Base-by-base conservation (phyloP, 2,888 invertebrate genomes). In the Apamea sordens region DNA sequence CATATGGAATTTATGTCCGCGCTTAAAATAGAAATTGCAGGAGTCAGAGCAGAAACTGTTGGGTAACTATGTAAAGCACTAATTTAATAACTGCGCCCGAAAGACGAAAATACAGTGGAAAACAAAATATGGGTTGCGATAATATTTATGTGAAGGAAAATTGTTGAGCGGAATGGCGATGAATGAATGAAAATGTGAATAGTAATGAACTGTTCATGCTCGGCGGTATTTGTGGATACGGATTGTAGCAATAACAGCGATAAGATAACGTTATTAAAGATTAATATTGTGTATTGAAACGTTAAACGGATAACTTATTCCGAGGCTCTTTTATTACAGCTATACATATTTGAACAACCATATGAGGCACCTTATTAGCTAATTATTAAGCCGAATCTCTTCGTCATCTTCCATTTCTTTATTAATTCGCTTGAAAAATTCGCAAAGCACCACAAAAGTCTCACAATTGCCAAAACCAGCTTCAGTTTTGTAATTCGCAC, bases 1-100 rank as follows among this genome's bases (percentile, higher is more conserved):
- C 90, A 89, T 89, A 79, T 81, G 83, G 69, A 86, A 88, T 88
- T 80, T 80, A 88, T 88, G 82, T 79, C 71, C 68, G 69, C 63
- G 78, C 74, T 81, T 72, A 65, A 82, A 83, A 88, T 87, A 86
- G 84, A 86, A 80, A 82, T 73, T 80, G 84, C 81, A 76, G 80
- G 69, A 83, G 85, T 83, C 79, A 72, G 86, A 88, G 88, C 89
- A 90, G 89, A 91, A 91, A 90, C 84, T 82, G 86, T 90, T 88
- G 83, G 80, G 86, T 86, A 89, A 88, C 85, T 80, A 79, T 79
- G 85, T 81, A 79, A 83, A 85, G 77, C 77, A 79, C 65, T 70
- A 67, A 77, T 86, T 83, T 78, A 80, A 78, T 82, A 77, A 79
- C 64, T 63, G 47, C 73, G 71, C 67, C 67, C 68, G 73, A 73